These are phyloP conservation scores for Melipona bicolor DNA, from an alignment of 2,888 invertebrate species.

Conservation along the genomic window DNA sequence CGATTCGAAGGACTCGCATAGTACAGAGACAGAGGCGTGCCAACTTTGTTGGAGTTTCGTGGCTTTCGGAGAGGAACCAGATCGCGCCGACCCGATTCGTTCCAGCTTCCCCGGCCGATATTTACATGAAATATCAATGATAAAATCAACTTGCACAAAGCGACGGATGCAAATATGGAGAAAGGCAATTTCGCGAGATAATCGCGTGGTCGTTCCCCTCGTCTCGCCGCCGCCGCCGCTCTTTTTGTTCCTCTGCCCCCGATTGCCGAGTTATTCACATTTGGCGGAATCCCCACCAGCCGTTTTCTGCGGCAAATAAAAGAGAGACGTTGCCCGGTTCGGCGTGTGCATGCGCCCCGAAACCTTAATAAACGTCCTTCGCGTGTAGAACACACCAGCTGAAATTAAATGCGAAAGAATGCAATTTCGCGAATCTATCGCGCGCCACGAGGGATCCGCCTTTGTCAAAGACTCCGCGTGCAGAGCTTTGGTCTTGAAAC, in stretches of 20 bases:
- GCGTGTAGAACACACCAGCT: background rate
- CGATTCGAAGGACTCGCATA: too few relatives aligned
- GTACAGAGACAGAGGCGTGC: background rate
- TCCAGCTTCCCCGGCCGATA: background rate
- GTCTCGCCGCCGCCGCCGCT: background rate
- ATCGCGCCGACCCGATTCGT: too few relatives aligned
- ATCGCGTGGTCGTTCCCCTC: constrained; percentile 12
- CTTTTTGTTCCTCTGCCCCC: background rate
- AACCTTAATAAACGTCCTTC: constrained; percentile 36
- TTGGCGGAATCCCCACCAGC: constrained; percentile 1
- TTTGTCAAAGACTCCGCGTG: background rate
- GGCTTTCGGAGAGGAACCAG: background rate
- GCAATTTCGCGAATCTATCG: constrained; percentile 23
- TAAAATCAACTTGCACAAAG: constrained; percentile 41
- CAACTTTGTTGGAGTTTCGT: background rate
- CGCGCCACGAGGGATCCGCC: background rate
- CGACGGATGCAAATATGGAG: constrained; percentile 46
- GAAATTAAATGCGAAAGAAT: constrained; percentile 42
- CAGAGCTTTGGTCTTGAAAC: background rate
- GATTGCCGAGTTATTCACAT: constrained; percentile 21
- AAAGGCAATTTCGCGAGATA: constrained; percentile 43
- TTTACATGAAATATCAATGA: constrained; percentile 46
- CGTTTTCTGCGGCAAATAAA: constrained; percentile 20
- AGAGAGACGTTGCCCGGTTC: background rate
- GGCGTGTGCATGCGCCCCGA: background rate